Base-by-base conservation (phyloP, 2,797 vertebrate genomes). In the Galaxias olidus region DNA sequence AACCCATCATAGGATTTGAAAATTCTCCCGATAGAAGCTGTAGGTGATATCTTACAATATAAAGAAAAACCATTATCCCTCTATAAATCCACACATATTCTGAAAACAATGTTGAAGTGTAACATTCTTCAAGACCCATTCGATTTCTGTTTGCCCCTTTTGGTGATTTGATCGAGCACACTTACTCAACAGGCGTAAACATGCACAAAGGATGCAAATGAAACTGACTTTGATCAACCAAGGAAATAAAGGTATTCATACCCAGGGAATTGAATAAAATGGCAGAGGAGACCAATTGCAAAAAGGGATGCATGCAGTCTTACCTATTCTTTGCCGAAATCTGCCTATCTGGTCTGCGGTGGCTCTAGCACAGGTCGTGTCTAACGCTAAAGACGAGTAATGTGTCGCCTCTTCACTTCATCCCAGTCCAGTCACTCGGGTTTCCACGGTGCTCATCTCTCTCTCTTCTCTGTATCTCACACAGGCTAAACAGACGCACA, bases 161-260 rank as follows among this genome's bases (percentile, higher is more conserved):
- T 40, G 10, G 55, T 52, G 9, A 18, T 19, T 4, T 50, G 17
- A 60, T 61, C 56, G 76, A 46, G 64, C 54, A 15, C 18, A 30
- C 51, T 3, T 11, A 45, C 58, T 9, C 65, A 12, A 49, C 74
- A 58, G 41, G 54, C 61, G 56, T 68, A 69, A 45, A 4, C 9
- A 56, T 53, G 20, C 70, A 14, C 74, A 72, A 41, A 44, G 30
- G 12, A 45, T 47, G 72, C 72, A 41, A 63, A 77, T 76, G 0
- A 58, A 65, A 68, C 78, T 62, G 76, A 82, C 84, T 75, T 70
- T 66, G 10, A 41, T 43, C 55, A 18, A 57, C 44, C 41, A 45
- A 8, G 18, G 41, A 8, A 2, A 63, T 59, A 61, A 19, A 47
- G 53, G 46, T 65, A 49, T 3, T 4, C 67, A 63, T 52, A 17